These are phyloP conservation scores for Malurus melanocephalus DNA, from an alignment of 2,113 vertebrate species.

Conservation along the genomic window DNA sequence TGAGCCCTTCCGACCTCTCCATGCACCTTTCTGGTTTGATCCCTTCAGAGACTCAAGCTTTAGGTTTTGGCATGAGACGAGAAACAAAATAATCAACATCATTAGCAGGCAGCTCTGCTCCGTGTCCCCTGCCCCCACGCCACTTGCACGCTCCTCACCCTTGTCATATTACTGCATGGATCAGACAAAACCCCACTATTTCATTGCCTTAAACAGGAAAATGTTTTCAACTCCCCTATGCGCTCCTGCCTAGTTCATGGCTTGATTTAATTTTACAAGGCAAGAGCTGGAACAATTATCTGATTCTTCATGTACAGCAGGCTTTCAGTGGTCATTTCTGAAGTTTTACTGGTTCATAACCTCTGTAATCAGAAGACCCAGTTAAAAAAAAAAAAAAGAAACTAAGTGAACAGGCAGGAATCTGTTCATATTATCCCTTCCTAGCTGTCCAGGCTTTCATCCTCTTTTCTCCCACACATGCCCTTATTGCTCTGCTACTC, in stretches of 20 bases:
- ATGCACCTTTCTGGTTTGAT: not conserved
- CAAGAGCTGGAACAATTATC: constrained; percentile 68
- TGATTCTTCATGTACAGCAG: constrained; percentile 67
- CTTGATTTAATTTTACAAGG: constrained; percentile 64
- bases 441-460: constrained; percentile 86
- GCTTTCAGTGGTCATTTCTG: constrained; percentile 74
- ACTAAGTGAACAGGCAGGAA: constrained; percentile 83
- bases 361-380: constrained; percentile 80
- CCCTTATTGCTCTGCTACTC: constrained; percentile 82
- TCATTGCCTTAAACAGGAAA: constrained; percentile 13
- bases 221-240: constrained; percentile 34
- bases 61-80: not conserved
- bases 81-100: not conserved
- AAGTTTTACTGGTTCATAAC: constrained; percentile 72
- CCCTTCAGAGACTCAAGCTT: not conserved
- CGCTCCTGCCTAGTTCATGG: constrained; percentile 11
- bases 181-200: constrained; percentile 18
- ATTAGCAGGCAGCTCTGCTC: not conserved
- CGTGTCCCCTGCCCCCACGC: not conserved
- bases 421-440: constrained; percentile 88
- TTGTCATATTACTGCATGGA: not conserved
- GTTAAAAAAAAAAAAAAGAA: constrained; percentile 72
- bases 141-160: not conserved
- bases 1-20: not conserved
- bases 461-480: constrained; percentile 88